A percentile compares a stretch with the other conserved stretches of the same genome.
phyloP scores from a whole-genome alignment of 2,113 vertebrate genomes.

The Mesoclemmys tuberculata region DNA sequence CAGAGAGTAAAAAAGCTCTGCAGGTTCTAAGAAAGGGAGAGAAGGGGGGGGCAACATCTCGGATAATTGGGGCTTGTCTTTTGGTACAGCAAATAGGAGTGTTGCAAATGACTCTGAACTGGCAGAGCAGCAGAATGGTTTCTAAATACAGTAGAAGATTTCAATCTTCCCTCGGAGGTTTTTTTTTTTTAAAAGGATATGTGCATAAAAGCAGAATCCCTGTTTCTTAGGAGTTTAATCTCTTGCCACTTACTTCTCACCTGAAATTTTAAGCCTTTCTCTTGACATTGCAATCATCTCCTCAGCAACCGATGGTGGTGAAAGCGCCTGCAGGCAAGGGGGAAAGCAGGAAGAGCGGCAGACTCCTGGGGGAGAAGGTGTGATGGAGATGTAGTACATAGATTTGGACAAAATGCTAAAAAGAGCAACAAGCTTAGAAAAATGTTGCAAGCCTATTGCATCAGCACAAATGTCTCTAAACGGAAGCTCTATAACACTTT shows the following conservation, averaged over 20 bases:
- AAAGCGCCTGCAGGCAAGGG: accelerated
- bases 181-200: not conserved
- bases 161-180: not conserved
- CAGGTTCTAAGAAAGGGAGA: accelerated
- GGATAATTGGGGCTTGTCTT: not conserved
- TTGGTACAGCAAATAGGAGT: not conserved
- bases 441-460: not conserved
- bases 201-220: not conserved
- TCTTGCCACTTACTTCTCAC: accelerated
- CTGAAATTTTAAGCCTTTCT: not conserved
- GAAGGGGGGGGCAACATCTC: accelerated
- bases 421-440: not conserved
- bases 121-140: not conserved
- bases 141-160: not conserved
- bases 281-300: not conserved
- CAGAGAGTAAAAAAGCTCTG: too few species aligned
- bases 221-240: accelerated
- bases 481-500: not conserved
- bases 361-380: accelerated
- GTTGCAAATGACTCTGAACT: not conserved
- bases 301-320: accelerated
- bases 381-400: too few species aligned
- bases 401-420: too few species aligned
- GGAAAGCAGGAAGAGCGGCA: not conserved
- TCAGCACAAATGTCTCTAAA: not conserved